These are phyloP conservation scores for Lissocephala sabroskyi DNA, from an alignment of 2,888 invertebrate species.

Conservation along the genomic window DNA sequence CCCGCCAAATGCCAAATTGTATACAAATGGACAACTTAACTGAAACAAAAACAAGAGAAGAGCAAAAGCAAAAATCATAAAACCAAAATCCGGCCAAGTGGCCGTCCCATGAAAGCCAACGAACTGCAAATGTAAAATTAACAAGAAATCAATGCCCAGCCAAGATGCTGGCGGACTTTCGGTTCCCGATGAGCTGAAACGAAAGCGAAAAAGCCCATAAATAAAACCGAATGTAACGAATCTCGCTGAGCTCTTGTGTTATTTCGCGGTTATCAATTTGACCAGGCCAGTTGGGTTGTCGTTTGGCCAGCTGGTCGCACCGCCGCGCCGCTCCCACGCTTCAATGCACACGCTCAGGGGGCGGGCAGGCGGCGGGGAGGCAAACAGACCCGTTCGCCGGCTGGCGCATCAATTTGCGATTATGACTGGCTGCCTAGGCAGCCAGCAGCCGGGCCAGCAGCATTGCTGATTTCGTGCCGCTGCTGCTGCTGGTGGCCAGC, in stretches of 20 bases:
- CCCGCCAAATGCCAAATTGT: conserved; percentile 44
- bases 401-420: conserved; percentile 62
- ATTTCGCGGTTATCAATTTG: conserved; percentile 58
- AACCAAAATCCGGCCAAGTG: conserved; percentile 22
- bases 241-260: conserved; percentile 46
- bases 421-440: conserved; percentile 58
- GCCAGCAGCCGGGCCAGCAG: conserved; percentile 21
- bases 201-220: conserved; percentile 8
- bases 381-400: conserved; percentile 22
- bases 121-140: conserved; percentile 62
- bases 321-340: conserved; percentile 50
- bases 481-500: conserved; percentile 23
- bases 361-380: conserved; percentile 19
- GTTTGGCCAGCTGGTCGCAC: no score
- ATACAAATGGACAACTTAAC: conserved; percentile 66
- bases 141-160: conserved; percentile 55
- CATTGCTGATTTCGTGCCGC: not conserved
- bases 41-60: conserved; percentile 46
- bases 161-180: not conserved
- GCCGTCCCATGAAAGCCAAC: conserved; percentile 39
- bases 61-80: conserved; percentile 42
- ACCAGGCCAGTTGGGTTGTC: not conserved
- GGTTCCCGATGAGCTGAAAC: not conserved
- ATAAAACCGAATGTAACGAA: conserved; percentile 28
- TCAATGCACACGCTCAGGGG: conserved; percentile 41